These are phyloP conservation scores for Dusona sp. DNA, from an alignment of 2,888 invertebrate genomes.

Conservation along the genomic window DNA sequence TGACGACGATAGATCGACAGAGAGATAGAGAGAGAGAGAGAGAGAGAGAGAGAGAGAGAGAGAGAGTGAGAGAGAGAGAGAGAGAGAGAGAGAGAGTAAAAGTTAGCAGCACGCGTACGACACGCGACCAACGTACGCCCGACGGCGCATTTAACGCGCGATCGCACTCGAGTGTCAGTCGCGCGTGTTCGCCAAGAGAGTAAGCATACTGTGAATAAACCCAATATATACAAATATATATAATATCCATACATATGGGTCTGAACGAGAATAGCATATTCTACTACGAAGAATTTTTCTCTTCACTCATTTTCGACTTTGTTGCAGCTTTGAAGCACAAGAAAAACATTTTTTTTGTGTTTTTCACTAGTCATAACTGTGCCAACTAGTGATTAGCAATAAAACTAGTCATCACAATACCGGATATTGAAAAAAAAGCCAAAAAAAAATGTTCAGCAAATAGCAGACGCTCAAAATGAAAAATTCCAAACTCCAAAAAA, in stretches of 20 bases:
- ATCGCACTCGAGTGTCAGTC: conserved; percentile 80
- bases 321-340: neutral
- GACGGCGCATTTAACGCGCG: conserved; percentile 84
- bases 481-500: no score
- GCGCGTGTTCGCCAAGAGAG: conserved; percentile 77
- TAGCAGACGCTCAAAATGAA: no score
- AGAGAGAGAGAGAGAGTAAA: conserved; percentile 31
- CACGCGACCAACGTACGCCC: conserved; percentile 77
- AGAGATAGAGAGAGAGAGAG: no score
- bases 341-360: neutral
- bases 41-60: no score
- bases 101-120: conserved; percentile 73
- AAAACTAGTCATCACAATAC: neutral
- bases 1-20: no score
- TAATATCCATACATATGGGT: neutral
- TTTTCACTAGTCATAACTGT: neutral
- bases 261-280: conserved; percentile 30
- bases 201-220: conserved; percentile 47
- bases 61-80: neutral
- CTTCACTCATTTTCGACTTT: neutral
- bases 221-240: conserved; percentile 23
- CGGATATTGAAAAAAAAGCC: neutral
- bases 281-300: conserved; percentile 25
- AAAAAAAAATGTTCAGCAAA: neutral
- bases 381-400: neutral